Evolutionary conservation across 2,113 vertebrate species (phyloP), one percentile per base, ranked within the genome.

Genomic region (Nematolebias whitei): DNA sequence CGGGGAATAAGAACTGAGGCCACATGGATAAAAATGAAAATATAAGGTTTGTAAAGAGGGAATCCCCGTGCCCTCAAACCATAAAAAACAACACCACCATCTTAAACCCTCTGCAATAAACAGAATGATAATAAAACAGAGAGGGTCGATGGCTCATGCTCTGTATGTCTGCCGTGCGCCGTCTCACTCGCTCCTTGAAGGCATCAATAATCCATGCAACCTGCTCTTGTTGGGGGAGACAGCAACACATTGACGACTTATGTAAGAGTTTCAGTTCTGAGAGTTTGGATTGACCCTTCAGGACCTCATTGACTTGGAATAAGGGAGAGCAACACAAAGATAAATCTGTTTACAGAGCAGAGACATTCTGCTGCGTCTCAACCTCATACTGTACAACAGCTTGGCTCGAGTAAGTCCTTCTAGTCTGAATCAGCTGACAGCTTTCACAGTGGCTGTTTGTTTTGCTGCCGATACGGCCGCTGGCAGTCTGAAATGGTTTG

Each of bases 121-220:
- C 18, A 47, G 15, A 3, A 40, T 1, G 16, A 63, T 22, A 50
- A 22, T 39, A 2, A 20, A 18, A 14, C 7, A 19, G 13, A 12
- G 32, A 19, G 45, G 6, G 26, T 47, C 45, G 51, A 47, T 22
- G 50, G 63, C 45, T 56, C 22, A 9, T 11, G 38, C 16, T 32
- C 40, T 43, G 26, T 56, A 18, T 80, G 83, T 73, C 69, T 47
- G 64, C 47, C 52, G n/a, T n/a, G n/a, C n/a, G n/a, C n/a, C n/a
- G n/a, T n/a, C n/a, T 66, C 71, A 66, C 82, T 83, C 79, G 62
- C 13, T 68, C 45, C 23, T 19, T 20, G 52, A 70, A 43, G 50
- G 16, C 74, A 88, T 91, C 73, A 88, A 86, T 90, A 85, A 84
- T 86, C 80, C 61, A 86, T 78, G 82, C n/a, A 59, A 13, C 48